These are phyloP conservation scores for Allophyes oxyacanthae DNA, from an alignment of 2,888 invertebrate genomes.

Conservation along the genomic window DNA sequence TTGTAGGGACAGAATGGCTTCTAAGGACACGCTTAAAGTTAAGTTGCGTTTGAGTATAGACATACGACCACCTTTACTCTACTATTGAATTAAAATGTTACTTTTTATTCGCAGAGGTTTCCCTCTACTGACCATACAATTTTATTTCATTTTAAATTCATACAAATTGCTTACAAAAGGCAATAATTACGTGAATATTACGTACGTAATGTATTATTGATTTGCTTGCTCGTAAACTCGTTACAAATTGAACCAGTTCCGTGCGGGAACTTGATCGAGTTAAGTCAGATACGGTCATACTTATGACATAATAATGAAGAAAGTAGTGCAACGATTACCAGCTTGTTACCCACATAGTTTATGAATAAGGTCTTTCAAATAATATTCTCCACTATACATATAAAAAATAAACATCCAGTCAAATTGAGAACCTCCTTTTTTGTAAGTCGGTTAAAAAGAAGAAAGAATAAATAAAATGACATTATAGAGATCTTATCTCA, in stretches of 20 bases:
- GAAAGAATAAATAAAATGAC: too few relatives aligned
- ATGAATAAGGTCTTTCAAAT: constrained; percentile 9
- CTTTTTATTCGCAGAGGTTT: neutral
- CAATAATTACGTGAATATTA: constrained; percentile 26
- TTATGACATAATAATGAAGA: constrained; percentile 47
- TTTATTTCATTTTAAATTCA: constrained; percentile 15
- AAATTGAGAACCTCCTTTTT: too few relatives aligned
- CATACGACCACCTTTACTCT: too few relatives aligned
- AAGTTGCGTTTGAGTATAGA: too few relatives aligned
- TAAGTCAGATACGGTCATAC: constrained; percentile 33
- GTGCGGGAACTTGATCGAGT: constrained; percentile 48
- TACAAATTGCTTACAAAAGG: constrained; percentile 26
- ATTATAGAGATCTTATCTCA: too few relatives aligned
- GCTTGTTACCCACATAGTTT: constrained; percentile 12
- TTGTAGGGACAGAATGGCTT: too few relatives aligned
- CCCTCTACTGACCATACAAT: constrained; percentile 22
- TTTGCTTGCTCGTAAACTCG: constrained; percentile 39
- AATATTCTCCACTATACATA: too few relatives aligned
- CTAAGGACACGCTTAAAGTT: too few relatives aligned
- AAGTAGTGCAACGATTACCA: constrained; percentile 34
- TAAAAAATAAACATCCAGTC: too few relatives aligned
- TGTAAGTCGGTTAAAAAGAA: too few relatives aligned
- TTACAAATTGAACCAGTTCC: constrained; percentile 40
- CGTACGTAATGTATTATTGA: constrained; percentile 31
- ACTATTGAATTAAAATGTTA: too few relatives aligned